Conservation (phyloP, 2,113 vertebrate species). For the Corythoichthys haematopterus region DNA sequence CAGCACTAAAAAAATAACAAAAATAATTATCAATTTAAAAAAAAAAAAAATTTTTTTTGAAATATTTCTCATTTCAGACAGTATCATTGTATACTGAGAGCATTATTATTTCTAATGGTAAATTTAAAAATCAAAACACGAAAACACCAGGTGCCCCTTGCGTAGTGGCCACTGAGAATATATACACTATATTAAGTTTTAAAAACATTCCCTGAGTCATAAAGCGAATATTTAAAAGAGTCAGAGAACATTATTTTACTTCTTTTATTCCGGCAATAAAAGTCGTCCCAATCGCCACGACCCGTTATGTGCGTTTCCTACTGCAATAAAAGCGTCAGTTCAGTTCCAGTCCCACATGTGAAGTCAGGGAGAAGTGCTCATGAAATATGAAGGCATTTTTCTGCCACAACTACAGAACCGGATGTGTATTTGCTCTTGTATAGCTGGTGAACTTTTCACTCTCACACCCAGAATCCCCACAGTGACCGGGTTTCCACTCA, state of each 20-base stretch:
- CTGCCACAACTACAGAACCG: conserved; percentile 33
- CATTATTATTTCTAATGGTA: no score
- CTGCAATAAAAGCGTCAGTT: conserved; percentile 52
- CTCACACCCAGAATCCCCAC: conserved; percentile 50
- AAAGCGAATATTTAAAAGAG: neutral
- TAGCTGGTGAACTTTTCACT: conserved; percentile 66
- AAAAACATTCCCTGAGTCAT: conserved; percentile 4
- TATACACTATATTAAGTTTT: conserved; percentile 2
- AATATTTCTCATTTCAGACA: no score
- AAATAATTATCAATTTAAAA: no score
- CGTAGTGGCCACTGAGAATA: neutral
- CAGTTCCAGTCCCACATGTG: conserved; percentile 42
- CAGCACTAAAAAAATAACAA: no score
- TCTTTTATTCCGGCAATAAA: neutral
- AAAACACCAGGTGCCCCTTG: neutral
- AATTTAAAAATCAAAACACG: no score
- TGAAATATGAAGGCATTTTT: conserved; percentile 66
- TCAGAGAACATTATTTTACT: conserved; percentile 2
- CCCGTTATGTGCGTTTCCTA: conserved; percentile 49
- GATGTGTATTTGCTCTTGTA: conserved; percentile 38
- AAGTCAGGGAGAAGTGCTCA: conserved; percentile 58
- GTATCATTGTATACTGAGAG: no score
- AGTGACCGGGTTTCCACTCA: conserved; percentile 50
- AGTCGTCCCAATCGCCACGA: conserved; percentile 25
- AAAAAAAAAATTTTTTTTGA: no score